Conservation (phyloP, 2,113 vertebrate genomes). For the Heterotilapia buettikoferi region DNA sequence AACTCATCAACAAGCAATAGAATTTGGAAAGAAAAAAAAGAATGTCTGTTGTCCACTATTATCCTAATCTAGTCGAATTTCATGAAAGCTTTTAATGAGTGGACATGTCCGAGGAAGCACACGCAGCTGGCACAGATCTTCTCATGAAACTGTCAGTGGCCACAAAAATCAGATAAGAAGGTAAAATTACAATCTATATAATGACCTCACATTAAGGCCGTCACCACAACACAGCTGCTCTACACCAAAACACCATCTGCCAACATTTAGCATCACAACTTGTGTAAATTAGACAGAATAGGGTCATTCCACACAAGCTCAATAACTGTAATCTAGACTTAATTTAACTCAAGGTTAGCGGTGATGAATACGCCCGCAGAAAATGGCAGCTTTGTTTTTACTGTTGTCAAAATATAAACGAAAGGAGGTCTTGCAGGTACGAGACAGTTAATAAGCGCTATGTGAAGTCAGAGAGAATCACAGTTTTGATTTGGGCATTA, state of each 20-base stretch:
- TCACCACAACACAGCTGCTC: constrained; percentile 59
- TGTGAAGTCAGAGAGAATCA: background rate
- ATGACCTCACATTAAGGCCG: constrained; percentile 27
- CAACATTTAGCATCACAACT: background rate
- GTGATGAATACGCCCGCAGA: background rate
- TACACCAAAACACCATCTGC: background rate
- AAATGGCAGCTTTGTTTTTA: constrained; percentile 25
- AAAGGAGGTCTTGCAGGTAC: background rate
- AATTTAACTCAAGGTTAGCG: constrained; percentile 12
- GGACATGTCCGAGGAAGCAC: background rate
- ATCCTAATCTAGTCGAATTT: background rate
- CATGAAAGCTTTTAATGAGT: background rate
- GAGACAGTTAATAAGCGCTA: background rate
- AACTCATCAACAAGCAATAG: background rate
- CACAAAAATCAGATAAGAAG: background rate
- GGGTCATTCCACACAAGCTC: background rate
- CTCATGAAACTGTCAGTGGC: background rate
- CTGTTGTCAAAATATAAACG: background rate
- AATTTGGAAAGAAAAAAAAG: background rate
- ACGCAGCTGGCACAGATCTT: background rate
- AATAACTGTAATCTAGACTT: constrained; percentile 53
- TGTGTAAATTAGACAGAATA: background rate
- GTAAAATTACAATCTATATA: background rate
- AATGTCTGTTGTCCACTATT: background rate
- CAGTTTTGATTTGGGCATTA: background rate